Conservation (phyloP, 2,113 vertebrate genomes). For the Lutjanus erythropterus region DNA sequence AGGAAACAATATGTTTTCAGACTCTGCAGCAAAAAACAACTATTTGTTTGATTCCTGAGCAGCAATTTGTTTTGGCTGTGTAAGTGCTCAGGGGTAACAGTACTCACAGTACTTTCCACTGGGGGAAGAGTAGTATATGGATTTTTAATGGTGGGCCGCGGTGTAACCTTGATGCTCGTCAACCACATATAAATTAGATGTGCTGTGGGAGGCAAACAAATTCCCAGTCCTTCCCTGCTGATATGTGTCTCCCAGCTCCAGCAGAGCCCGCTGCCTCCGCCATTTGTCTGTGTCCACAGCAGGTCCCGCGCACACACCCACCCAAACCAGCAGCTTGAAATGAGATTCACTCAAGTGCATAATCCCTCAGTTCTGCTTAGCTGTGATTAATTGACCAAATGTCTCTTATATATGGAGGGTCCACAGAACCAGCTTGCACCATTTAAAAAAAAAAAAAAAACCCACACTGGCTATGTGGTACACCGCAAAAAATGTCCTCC, state of each 20-base stretch:
- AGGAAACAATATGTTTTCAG: slow-evolving; percentile 50
- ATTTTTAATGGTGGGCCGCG: slow-evolving; percentile 53
- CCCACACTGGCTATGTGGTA: not conserved
- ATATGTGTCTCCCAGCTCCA: slow-evolving; percentile 61
- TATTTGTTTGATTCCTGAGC: slow-evolving; percentile 60
- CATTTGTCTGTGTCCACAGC: slow-evolving; percentile 75
- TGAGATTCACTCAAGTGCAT: slow-evolving; percentile 81
- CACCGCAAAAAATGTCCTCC: slow-evolving; percentile 4
- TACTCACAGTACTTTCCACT: slow-evolving; percentile 29
- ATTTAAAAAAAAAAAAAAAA: slow-evolving; percentile 5
- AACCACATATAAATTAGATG: slow-evolving; percentile 61
- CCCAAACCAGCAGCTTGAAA: slow-evolving; percentile 80
- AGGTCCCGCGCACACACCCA: slow-evolving; percentile 45
- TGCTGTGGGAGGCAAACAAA: slow-evolving; percentile 54
- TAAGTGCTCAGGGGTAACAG: slow-evolving; percentile 51
- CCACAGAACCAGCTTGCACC: slow-evolving; percentile 44
- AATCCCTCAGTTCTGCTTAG: slow-evolving; percentile 81
- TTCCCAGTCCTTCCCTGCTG: slow-evolving; percentile 43
- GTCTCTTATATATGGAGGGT: slow-evolving; percentile 63
- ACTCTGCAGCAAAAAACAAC: slow-evolving; percentile 36
- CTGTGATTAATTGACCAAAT: slow-evolving; percentile 83
- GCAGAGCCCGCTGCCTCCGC: slow-evolving; percentile 54
- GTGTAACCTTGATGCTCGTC: slow-evolving; percentile 69
- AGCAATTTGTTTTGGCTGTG: slow-evolving; percentile 56
- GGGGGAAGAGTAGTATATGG: slow-evolving; percentile 45